Base-by-base conservation (phyloP, 2,888 invertebrate species). In the Allygus modestus region DNA sequence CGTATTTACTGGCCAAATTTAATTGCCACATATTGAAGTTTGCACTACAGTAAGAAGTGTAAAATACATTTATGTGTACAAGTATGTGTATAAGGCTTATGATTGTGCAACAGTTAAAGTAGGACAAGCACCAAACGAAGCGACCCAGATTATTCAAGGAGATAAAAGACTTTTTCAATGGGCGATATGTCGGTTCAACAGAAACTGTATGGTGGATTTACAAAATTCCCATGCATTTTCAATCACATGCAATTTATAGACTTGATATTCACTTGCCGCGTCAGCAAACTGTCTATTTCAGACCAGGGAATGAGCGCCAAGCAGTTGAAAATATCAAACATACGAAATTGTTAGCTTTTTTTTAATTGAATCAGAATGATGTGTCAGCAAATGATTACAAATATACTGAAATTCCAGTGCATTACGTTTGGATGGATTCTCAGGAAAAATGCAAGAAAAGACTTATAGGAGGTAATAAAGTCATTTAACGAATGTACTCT, bases 331-430 rank as follows among this genome's bases (percentile, higher is more conserved):
- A 54, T 23, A 20, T 9, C 5, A 54, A 54, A 23, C 54, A 54
- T 20, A 73, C 41, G 5, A 73, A 73, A 41, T 37, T 73, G 41
- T 2, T 37, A n/a, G 73, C 28, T 37, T 73, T 73, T 31, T 28
- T 73, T 37, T 15, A 37, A 73, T 41, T 73, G 73, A 73, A 73
- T 26, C 41, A 73, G 37, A 73, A 37, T 73, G 73, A 73, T 73
- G 2, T 37, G 23, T 15, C 33, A 73, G 73, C 73, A 7, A 33
- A 37, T 73, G 41, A 15, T 41, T 37, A 23, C 20, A 71, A 71
- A 31, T 37, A 41, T 41, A 73, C 37, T 43, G 41, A 41, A 26
- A 71, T 65, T 5, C 31, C 65, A 11, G 5, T 20, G 28, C 65
- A 65, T 31, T 65, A 65, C n/a, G 20, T 20, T 17, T 65, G 65